Base-by-base conservation (phyloP, 1,140 invertebrate species). In the Achroia grisella region DNA sequence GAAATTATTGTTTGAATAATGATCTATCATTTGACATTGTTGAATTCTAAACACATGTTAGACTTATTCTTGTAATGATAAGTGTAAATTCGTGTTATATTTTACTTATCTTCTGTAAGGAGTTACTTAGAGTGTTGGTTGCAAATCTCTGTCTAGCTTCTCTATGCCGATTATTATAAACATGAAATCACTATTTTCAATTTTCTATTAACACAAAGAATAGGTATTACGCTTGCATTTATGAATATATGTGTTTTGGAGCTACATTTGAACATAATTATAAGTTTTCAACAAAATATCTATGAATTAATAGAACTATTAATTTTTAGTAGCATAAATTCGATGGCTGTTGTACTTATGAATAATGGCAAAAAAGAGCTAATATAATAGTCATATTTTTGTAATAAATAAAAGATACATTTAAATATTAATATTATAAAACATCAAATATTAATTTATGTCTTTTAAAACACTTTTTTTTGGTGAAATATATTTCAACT, bases 121-220 rank as follows among this genome's bases (percentile, higher is more conserved):
- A 62, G 59, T 60, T 11, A 52, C 61, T 70, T 68, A 40, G 42
- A n/a, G 52, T 66, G 34, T 55, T 49, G 41, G 44, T 62, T 67
- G 64, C 69, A 62, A 62, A 59, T 45, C 62, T 63, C 61, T 74
- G 43, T 73, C 59, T 62, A 49, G 71, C 72, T 79, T 78, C 40
- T 55, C 52, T 72, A 48, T 70, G 57, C 53, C 52, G 53, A 48
- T 52, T 56, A 31, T 64, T 41, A 3, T 44, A 48, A 41, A 57
- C 40, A 44, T n/a, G n/a, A 52, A 23, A 31, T 62, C 64, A 73
- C 70, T 57, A 50, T 66, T 66, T 62, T 63, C 46, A 33, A 54
- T 63, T 71, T 48, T 52, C 43, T 56, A 60, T 58, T 42, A 63
- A 54, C 69, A 75, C 70, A 48, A 70, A 46, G 48, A 39, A 65